A percentile compares a stretch with the other conserved stretches of the same genome.
Conservation (phyloP, 2,888 invertebrate genomes). For the Adineta ricciae region DNA sequence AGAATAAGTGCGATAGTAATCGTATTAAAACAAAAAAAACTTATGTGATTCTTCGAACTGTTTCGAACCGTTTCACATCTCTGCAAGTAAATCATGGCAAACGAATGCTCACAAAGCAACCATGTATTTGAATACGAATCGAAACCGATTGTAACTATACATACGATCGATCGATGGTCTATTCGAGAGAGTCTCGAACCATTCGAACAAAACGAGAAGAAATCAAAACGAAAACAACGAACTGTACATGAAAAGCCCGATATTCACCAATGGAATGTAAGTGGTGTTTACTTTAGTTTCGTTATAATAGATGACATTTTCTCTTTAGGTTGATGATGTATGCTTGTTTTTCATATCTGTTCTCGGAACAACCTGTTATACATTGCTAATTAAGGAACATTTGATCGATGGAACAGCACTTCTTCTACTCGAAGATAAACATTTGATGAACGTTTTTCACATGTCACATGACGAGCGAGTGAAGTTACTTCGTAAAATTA, state of each 20-base stretch:
- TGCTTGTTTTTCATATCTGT: neutral
- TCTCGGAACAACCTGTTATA: neutral
- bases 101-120: neutral
- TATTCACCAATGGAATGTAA: neutral
- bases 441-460: neutral
- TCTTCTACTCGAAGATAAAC: neutral
- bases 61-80: too few species aligned
- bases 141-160: neutral
- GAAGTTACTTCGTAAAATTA: neutral
- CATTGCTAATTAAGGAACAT: neutral
- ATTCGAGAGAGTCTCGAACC: neutral
- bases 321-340: neutral
- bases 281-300: neutral
- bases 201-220: neutral
- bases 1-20: too few species aligned
- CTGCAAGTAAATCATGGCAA: neutral
- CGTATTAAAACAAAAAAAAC: too few species aligned
- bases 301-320: neutral
- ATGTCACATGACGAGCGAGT: neutral
- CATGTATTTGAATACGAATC: neutral
- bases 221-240: neutral
- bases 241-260: neutral
- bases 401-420: neutral
- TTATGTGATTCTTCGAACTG: too few species aligned
- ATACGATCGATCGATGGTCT: neutral